phyloP scores from a whole-genome alignment of 2,888 invertebrate genomes.

The Eristalinus sepulchralis region DNA sequence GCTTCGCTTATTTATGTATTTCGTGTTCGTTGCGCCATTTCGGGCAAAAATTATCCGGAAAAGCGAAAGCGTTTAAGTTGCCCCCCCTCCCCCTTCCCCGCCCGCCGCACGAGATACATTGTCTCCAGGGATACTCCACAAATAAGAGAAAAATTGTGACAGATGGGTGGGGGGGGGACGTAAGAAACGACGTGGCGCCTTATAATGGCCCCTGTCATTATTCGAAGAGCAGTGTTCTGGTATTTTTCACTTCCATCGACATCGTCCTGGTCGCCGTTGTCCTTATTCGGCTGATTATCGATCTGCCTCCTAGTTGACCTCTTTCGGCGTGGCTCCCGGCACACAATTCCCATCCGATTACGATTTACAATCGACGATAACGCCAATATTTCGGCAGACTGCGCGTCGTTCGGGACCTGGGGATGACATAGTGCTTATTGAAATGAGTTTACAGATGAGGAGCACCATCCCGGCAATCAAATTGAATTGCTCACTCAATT shows the following conservation, averaged over 20 bases:
- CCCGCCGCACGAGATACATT: constrained; percentile 5
- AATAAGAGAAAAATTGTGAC: neutral
- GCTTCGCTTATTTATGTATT: constrained; percentile 13
- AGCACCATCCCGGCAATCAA: constrained; percentile 24
- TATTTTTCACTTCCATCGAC: neutral
- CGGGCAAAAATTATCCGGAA: constrained; percentile 36
- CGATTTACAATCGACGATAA: constrained; percentile 49
- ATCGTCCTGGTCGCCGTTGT: neutral
- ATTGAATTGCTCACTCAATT: constrained; percentile 30
- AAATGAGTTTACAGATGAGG: constrained; percentile 45
- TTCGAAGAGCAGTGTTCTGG: constrained; percentile 12
- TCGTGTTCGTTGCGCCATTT: constrained; percentile 16
- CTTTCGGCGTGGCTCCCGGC: neutral
- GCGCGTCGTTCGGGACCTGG: constrained; percentile 16
- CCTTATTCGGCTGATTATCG: constrained; percentile 24
- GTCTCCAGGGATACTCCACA: neutral
- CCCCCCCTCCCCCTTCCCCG: neutral
- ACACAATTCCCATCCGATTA: constrained; percentile 43
- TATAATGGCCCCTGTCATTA: constrained; percentile 25
- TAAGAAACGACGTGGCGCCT: constrained; percentile 47
- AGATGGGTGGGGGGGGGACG: neutral
- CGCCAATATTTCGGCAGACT: constrained; percentile 33
- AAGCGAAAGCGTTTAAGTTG: constrained; percentile 24
- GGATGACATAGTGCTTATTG: constrained; percentile 49
- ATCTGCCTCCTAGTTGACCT: constrained; percentile 36